Percentiles rank a stretch among this genome's conserved stretches.
These are phyloP conservation scores for Molossus alvarezi DNA, from an alignment of 2,797 vertebrate species.

Conservation along the genomic window DNA sequence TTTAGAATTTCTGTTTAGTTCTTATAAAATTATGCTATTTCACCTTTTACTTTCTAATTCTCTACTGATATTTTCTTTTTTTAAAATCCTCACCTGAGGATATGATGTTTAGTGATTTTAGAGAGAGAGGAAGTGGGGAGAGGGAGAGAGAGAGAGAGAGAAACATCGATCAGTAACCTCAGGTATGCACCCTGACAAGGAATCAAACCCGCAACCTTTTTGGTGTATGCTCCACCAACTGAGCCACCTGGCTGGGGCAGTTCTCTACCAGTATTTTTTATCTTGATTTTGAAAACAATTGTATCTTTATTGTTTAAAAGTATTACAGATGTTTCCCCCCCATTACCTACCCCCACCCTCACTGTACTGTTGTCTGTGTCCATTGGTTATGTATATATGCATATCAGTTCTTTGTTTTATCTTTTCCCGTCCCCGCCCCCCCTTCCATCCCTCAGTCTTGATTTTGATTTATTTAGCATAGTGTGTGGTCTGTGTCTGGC, in stretches of 20 bases:
- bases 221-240: neutral
- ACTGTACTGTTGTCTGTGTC: too few species aligned
- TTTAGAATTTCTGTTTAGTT: conserved; percentile 25
- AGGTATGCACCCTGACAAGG: neutral
- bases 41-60: conserved; percentile 41
- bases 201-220: neutral
- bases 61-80: neutral
- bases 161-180: neutral
- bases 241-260: neutral
- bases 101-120: too few species aligned
- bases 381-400: too few species aligned
- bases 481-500: neutral
- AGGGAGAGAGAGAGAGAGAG: neutral
- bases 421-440: too few species aligned
- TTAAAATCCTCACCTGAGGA: too few species aligned
- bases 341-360: too few species aligned
- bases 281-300: too few species aligned
- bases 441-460: neutral
- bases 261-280: neutral
- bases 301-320: too few species aligned
- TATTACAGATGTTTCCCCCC: too few species aligned
- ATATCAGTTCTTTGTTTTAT: too few species aligned
- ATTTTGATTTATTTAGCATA: neutral
- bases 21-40: neutral
- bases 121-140: too few species aligned